Evolutionary conservation across 2,113 vertebrate genomes (phyloP).

Genomic region (Otolemur garnettii): DNA sequence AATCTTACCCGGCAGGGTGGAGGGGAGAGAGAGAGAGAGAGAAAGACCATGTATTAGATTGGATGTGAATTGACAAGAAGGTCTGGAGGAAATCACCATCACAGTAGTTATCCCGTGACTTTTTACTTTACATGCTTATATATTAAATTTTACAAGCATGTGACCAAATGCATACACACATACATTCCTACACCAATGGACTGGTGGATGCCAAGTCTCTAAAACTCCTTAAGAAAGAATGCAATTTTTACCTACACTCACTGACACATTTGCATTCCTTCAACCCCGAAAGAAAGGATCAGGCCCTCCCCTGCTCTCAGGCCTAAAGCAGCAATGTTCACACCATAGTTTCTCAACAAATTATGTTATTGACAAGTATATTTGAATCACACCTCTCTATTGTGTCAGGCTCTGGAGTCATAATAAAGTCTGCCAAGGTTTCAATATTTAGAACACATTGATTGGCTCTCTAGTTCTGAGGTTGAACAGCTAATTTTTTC

Average conservation of each 20-base stretch:
- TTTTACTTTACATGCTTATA: background rate
- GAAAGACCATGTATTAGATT: background rate
- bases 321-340: background rate
- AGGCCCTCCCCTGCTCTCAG: background rate
- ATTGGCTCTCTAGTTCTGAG: background rate
- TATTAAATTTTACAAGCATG: background rate
- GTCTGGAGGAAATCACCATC: constrained; percentile 36
- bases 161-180: background rate
- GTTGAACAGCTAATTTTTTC: background rate
- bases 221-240: background rate
- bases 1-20: too few relatives aligned
- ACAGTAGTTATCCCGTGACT: background rate
- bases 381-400: background rate
- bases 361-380: background rate
- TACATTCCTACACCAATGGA: background rate
- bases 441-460: constrained; percentile 18
- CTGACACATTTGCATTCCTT: background rate
- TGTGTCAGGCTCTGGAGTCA: background rate
- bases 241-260: background rate
- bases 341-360: background rate
- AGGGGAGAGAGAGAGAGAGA: background rate
- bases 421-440: constrained; percentile 5
- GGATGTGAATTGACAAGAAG: background rate
- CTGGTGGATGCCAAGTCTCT: background rate
- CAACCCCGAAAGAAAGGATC: background rate